phyloP scores from a whole-genome alignment of 2,888 invertebrate genomes.

The Lithophane leautieri region DNA sequence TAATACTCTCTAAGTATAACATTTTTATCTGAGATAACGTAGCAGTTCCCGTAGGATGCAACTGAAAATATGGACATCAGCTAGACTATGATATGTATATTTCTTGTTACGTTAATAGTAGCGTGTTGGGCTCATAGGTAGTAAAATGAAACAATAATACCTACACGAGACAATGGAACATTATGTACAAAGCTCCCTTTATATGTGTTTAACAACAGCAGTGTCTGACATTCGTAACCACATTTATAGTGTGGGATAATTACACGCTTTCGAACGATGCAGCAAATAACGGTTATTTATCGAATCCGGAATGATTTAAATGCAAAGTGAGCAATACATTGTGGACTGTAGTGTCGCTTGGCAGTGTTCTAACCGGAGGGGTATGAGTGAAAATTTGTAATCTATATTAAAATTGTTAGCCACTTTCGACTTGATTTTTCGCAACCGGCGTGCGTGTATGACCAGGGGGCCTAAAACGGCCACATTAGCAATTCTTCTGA shows the following conservation, averaged over 20 bases:
- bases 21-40: not conserved
- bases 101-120: not conserved
- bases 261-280: slow-evolving; percentile 3
- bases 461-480: too few relatives aligned
- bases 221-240: slow-evolving; percentile 9
- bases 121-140: not conserved
- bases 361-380: not conserved
- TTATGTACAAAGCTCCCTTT: slow-evolving; percentile 18
- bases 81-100: not conserved
- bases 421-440: not conserved
- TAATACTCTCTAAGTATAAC: too few relatives aligned
- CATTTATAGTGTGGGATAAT: slow-evolving; percentile 14
- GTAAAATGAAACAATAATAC: slow-evolving; percentile 24
- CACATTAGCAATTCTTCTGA: too few relatives aligned
- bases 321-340: not conserved
- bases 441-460: not conserved
- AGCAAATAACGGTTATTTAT: slow-evolving; percentile 25
- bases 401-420: not conserved
- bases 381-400: not conserved
- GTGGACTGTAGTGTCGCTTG: not conserved
- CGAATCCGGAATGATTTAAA: slow-evolving; percentile 14
- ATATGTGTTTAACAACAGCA: slow-evolving; percentile 10
- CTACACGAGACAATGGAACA: not conserved
- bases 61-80: not conserved
- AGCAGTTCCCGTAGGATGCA: not conserved